Conservation (phyloP, 2,888 invertebrate genomes). For the Agrochola circellaris region DNA sequence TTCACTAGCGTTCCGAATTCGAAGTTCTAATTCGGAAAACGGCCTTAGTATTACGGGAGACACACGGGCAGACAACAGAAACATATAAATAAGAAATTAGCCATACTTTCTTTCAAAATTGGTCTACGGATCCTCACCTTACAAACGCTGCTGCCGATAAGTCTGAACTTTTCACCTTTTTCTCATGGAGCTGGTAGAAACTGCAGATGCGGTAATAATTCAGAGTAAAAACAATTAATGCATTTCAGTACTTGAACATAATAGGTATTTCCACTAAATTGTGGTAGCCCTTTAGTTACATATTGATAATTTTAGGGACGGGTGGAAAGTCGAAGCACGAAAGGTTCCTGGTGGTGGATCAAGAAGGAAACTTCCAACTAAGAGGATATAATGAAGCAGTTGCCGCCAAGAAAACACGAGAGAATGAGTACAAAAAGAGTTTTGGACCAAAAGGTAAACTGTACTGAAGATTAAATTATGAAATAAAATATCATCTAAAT, state of each 20-base stretch:
- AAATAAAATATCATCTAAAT: background rate
- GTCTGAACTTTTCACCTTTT: background rate
- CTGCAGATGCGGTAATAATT: background rate
- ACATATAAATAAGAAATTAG: background rate
- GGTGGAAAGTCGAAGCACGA: conserved; percentile 95
- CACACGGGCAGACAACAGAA: background rate
- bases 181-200: background rate
- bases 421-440: conserved; percentile 86
- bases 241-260: background rate
- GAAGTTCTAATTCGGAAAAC: no score
- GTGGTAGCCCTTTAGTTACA: background rate
- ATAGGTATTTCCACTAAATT: background rate
- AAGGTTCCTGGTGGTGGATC: conserved; percentile 95
- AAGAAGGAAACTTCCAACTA: conserved; percentile 93
- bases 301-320: conserved; percentile 80
- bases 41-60: background rate
- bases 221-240: background rate
- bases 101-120: background rate
- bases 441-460: conserved; percentile 86
- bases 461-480: no score
- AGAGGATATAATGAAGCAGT: conserved; percentile 92
- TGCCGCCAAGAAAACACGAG: conserved; percentile 87
- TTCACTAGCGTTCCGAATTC: no score
- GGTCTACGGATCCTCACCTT: background rate
- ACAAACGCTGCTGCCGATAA: background rate